Percentiles rank a stretch among this genome's conserved stretches.
Evolutionary conservation across 2,888 invertebrate genomes (phyloP).

Genomic region (Melanophora roralis): DNA sequence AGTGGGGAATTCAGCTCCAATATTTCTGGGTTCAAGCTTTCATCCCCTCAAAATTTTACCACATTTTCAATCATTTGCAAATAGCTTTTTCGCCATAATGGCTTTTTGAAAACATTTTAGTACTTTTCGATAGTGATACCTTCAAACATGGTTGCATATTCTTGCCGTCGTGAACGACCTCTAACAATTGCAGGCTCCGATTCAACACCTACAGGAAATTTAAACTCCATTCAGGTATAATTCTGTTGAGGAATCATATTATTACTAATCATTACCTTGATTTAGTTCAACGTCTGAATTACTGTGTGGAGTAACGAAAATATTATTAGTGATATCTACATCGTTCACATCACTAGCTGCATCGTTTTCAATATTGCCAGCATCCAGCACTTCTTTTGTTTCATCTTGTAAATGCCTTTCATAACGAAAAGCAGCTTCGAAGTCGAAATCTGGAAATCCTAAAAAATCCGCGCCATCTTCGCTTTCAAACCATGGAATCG

Average conservation of each 20-base stretch:
- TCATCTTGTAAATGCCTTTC: background rate
- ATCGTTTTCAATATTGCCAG: background rate
- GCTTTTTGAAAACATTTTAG: background rate
- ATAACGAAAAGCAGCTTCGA: background rate
- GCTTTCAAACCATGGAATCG: constrained; percentile 2
- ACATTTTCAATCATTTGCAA: too few species aligned
- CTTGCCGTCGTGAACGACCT: background rate
- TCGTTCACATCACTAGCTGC: background rate
- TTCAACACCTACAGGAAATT: background rate
- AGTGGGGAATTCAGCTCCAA: background rate
- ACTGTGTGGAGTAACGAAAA: background rate
- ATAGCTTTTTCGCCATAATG: too few species aligned
- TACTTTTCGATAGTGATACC: background rate
- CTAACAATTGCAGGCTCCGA: background rate
- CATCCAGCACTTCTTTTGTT: background rate
- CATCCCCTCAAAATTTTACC: too few species aligned
- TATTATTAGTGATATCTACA: too few species aligned
- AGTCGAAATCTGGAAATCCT: background rate
- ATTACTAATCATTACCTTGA: background rate
- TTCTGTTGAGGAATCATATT: background rate
- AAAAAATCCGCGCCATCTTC: constrained; percentile 21
- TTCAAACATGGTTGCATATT: too few species aligned
- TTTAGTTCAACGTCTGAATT: background rate
- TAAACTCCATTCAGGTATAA: background rate
- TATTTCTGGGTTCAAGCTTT: background rate